Percentiles rank a stretch among this genome's conserved stretches.
Conservation (phyloP, 2,113 vertebrate genomes). For the Xiphorhynchus elegans region DNA sequence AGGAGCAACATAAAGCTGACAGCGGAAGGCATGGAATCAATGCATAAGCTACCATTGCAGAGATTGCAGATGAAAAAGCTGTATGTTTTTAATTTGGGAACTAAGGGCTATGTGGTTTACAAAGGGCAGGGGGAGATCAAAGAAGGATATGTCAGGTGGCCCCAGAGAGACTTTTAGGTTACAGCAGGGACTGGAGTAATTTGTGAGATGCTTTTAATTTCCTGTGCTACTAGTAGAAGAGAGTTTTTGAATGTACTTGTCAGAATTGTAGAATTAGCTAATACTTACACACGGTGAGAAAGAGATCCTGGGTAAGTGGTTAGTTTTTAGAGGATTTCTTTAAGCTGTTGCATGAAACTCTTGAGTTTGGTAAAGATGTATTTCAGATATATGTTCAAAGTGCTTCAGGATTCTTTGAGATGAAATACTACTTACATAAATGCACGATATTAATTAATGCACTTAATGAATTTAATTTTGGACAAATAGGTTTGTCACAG, state of each 20-base stretch:
- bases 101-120: not conserved
- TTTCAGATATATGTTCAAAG: not conserved
- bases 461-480: not conserved
- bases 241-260: not conserved
- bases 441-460: not conserved
- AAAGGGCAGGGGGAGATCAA: slow-evolving; percentile 41
- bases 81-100: slow-evolving; percentile 28
- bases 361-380: not conserved
- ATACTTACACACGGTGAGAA: not conserved
- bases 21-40: not conserved
- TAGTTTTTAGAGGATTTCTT: not conserved
- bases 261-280: not conserved
- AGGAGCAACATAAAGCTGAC: not conserved
- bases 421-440: not conserved
- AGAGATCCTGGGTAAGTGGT: not conserved
- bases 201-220: slow-evolving; percentile 55
- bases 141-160: not conserved
- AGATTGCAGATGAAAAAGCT: not conserved
- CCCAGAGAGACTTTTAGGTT: slow-evolving; percentile 16
- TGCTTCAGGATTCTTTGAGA: not conserved
- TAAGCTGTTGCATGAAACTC: not conserved
- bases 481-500: not conserved
- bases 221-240: not conserved
- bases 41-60: not conserved
- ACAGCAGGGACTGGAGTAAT: not conserved